Evolutionary conservation across 2,888 invertebrate genomes (phyloP).

Genomic region (Leucania comma): DNA sequence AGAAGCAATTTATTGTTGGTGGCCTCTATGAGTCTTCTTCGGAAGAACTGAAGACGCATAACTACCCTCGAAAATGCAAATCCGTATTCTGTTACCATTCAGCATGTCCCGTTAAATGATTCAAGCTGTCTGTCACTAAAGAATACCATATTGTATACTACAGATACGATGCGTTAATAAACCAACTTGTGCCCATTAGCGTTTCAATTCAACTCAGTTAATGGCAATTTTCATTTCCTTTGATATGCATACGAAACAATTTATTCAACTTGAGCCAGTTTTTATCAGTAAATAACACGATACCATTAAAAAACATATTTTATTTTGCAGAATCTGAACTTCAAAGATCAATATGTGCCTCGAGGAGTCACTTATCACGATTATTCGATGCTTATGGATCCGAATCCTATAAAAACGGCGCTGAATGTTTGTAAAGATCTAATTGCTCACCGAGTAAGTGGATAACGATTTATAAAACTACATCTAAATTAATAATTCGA

Average conservation of each 20-base stretch:
- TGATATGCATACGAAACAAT: constrained; percentile 7
- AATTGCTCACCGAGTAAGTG: constrained; percentile 94
- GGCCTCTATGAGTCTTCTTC: too few relatives aligned
- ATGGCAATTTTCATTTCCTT: constrained; percentile 41
- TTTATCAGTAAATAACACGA: constrained; percentile 7
- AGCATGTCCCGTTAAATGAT: neutral
- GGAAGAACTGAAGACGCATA: too few relatives aligned
- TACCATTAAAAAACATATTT: constrained; percentile 46
- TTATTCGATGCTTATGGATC: constrained; percentile 97
- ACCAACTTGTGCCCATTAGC: constrained; percentile 21
- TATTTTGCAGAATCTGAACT: constrained; percentile 94
- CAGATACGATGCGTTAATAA: neutral
- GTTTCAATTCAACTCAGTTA: constrained; percentile 38
- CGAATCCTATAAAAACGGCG: constrained; percentile 98
- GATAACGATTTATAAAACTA: neutral
- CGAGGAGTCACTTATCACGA: constrained; percentile 96
- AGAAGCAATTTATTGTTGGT: too few relatives aligned
- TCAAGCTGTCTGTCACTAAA: neutral
- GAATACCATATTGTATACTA: neutral
- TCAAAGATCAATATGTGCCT: constrained; percentile 95
- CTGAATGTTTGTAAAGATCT: constrained; percentile 97
- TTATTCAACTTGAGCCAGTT: neutral
- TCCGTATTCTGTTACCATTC: neutral
- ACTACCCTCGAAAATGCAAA: neutral
- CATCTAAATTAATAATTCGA: too few relatives aligned